Evolutionary conservation across 2,797 vertebrate species (phyloP).

Genomic region (Leptatherina wallacei): DNA sequence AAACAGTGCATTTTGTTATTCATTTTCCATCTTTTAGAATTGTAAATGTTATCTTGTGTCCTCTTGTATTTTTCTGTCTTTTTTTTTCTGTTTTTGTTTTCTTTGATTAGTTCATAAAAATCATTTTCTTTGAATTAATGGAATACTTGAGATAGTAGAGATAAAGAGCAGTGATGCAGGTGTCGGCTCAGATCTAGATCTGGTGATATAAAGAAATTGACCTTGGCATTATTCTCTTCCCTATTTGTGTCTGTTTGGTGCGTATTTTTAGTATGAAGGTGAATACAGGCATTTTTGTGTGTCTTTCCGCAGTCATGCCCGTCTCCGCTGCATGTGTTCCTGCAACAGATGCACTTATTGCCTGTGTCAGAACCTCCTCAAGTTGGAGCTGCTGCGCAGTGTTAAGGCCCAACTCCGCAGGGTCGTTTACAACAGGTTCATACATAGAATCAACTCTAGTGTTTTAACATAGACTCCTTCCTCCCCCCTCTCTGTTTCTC

Average conservation of each 20-base stretch:
- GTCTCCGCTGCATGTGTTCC: conserved; percentile 96
- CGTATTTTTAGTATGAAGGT: conserved; percentile 48
- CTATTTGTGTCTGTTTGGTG: conserved; percentile 57
- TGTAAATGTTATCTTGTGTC: conserved; percentile 12
- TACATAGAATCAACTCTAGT: conserved; percentile 69
- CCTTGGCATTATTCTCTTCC: conserved; percentile 61
- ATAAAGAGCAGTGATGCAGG: conserved; percentile 4
- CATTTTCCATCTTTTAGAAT: neutral
- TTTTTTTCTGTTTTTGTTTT: neutral
- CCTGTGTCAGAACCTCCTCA: conserved; percentile 99
- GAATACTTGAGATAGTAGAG: conserved; percentile 4
- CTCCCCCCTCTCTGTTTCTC: conserved; percentile 49
- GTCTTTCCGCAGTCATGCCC: conserved; percentile 96
- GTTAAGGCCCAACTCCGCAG: conserved; percentile 97
- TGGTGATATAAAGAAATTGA: neutral
- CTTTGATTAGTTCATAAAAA: neutral
- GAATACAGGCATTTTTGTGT: conserved; percentile 79
- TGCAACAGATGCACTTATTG: conserved; percentile 99
- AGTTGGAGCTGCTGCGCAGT: conserved; percentile 96
- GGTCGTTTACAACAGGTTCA: conserved; percentile 96
- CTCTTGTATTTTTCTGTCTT: neutral
- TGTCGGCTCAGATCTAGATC: neutral
- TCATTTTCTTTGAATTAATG: neutral
- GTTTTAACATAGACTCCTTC: conserved; percentile 54
- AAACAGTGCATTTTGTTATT: neutral